phyloP scores from a whole-genome alignment of 2,113 vertebrate genomes.

The Illadopsis cleaveri region DNA sequence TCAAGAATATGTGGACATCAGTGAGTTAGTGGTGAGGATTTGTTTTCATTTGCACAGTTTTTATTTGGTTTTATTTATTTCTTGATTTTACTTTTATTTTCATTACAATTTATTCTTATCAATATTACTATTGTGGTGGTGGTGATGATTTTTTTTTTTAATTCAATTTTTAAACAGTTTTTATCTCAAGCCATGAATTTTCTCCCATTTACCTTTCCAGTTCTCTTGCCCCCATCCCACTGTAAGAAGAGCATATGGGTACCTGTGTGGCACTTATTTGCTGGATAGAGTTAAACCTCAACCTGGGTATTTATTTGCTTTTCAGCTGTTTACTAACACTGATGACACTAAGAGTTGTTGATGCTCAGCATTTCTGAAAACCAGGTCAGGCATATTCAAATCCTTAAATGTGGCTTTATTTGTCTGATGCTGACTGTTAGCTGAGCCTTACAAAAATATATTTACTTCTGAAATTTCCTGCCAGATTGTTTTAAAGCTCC shows the following conservation, averaged over 20 bases:
- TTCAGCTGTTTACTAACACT: neutral
- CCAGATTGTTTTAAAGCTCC: neutral
- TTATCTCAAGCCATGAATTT: neutral
- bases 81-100: neutral
- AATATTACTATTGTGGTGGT: neutral
- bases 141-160: neutral
- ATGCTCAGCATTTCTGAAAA: neutral
- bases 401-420: neutral
- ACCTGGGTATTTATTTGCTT: neutral
- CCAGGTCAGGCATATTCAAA: neutral
- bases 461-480: neutral
- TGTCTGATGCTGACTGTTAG: neutral
- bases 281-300: neutral
- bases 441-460: neutral
- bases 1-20: neutral
- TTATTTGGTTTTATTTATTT: neutral
- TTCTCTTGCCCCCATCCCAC: neutral
- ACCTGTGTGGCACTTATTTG: neutral
- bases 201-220: neutral
- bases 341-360: neutral
- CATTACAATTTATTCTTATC: neutral
- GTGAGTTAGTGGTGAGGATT: neutral
- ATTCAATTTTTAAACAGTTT: neutral
- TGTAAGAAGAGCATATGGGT: neutral
- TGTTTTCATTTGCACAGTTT: neutral